Evolutionary conservation across 2,888 invertebrate genomes (phyloP).

Genomic region (Eupithecia vulgata): DNA sequence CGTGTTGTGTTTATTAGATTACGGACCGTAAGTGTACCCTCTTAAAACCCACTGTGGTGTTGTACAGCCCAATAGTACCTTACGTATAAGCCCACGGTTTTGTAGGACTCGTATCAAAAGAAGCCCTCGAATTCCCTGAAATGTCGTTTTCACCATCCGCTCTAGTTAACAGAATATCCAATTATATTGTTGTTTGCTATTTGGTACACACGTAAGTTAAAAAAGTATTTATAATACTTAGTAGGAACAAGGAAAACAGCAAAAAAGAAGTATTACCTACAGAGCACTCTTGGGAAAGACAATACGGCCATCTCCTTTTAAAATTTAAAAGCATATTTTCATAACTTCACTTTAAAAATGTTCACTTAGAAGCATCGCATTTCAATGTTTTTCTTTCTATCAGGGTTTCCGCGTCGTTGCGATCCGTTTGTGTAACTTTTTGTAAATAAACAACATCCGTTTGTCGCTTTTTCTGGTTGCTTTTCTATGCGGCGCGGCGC

Average conservation of each 20-base stretch:
- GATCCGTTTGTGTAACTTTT: conserved; percentile 52
- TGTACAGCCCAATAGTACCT: conserved; percentile 13
- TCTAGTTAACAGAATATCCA: conserved; percentile 16
- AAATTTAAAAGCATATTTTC: conserved; percentile 28
- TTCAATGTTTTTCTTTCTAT: conserved; percentile 56
- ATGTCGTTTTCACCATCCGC: conserved; percentile 9
- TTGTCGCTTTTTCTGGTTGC: conserved; percentile 54
- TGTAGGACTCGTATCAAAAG: conserved; percentile 26
- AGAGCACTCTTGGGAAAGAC: conserved; percentile 5
- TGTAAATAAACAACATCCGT: conserved; percentile 58
- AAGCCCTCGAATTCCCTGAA: conserved; percentile 28
- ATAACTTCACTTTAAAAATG: conserved; percentile 42
- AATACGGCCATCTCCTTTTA: conserved; percentile 16
- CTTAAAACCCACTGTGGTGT: conserved; percentile 34
- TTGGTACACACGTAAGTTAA: neutral
- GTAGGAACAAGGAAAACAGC: neutral
- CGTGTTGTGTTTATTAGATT: conserved; percentile 32
- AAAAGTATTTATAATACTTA: neutral
- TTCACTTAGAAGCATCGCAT: conserved; percentile 45
- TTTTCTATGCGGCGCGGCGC: conserved; percentile 58
- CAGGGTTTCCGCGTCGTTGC: conserved; percentile 56
- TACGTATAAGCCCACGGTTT: conserved; percentile 7
- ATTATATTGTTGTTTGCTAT: neutral
- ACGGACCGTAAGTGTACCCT: conserved; percentile 29
- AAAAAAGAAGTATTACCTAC: neutral